Evolutionary conservation across 2,797 vertebrate genomes (phyloP), one percentile per base, ranked within the genome.

Genomic region (Cuniculus paca): DNA sequence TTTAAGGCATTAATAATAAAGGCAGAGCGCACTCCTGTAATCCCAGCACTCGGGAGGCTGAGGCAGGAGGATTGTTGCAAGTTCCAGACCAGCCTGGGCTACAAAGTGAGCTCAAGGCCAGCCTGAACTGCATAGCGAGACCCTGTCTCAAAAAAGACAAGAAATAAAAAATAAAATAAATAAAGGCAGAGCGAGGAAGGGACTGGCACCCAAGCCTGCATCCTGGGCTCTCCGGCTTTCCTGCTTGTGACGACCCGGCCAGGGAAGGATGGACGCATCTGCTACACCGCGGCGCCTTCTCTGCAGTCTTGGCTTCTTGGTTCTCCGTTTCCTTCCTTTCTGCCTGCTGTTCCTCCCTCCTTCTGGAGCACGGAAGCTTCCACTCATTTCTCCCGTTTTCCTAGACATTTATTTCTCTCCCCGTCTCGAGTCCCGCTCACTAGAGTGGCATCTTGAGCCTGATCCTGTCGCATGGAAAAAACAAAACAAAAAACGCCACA

Each of bases 361-460:
- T 97, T 36, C 82, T 65, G 54, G 77, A 86, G 75, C 74, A 39
- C 42, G 75, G 93, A 96, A 86, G 78, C 61, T 84, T 92, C 96
- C 81, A 42, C 87, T 88, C 89, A 68, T 90, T 93, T 95, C 91
- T 90, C 83, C 86, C 84, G 58, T 83, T 94, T 95, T 96, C 95
- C 77, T 93, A 95, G 96, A 92, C 77, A 80, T 89, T 86, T 95
- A 80, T 89, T 86, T 95, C 83, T 88, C 88, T 94, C 70, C 88
- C 91, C 4, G 0, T 90, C 95, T 96, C 92, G 36, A 39, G 88
- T 94, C 92, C 77, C 2, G 50, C 95, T 97, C 95, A 16, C 93
- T 65, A 81, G 75, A 96, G 74, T 97, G 96, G 92, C 86, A 90
- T 97, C 96, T 96, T 91, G 65, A 96, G 94, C 95, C 94, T 60